Evolutionary conservation across 2,888 invertebrate species (phyloP).

Genomic region (Idaea aversata): DNA sequence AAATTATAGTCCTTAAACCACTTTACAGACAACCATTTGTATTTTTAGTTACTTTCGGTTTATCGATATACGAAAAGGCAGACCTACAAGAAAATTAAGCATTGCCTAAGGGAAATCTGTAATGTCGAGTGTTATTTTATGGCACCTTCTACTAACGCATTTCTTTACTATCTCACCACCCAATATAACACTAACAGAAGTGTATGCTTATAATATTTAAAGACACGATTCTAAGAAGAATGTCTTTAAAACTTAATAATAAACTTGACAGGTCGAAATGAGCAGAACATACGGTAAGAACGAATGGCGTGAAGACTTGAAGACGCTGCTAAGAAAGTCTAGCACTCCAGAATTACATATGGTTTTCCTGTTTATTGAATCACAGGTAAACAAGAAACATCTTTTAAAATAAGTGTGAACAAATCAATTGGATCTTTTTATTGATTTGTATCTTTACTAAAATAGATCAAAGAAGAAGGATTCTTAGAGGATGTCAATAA

Average conservation of each 20-base stretch:
- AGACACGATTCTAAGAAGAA: neutral
- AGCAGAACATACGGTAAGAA: slow-evolving; percentile 89
- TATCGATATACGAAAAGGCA: too few relatives aligned
- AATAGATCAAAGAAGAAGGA: slow-evolving; percentile 93
- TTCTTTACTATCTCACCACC: too few relatives aligned
- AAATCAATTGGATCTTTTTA: neutral
- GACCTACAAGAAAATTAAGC: too few relatives aligned
- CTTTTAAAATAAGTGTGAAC: neutral
- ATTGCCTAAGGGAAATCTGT: too few relatives aligned
- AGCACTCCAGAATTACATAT: slow-evolving; percentile 92
- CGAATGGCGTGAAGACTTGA: slow-evolving; percentile 97
- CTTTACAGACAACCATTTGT: too few relatives aligned
- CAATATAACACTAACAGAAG: too few relatives aligned
- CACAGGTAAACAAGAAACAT: slow-evolving; percentile 81
- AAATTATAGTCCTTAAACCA: too few relatives aligned
- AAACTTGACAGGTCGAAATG: slow-evolving; percentile 88
- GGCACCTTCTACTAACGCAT: too few relatives aligned
- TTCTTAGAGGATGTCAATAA: slow-evolving; percentile 97
- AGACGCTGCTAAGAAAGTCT: slow-evolving; percentile 88
- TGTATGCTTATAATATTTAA: too few relatives aligned
- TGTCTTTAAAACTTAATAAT: neutral
- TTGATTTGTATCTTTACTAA: slow-evolving; percentile 4
- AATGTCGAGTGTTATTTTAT: too few relatives aligned
- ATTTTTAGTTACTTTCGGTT: too few relatives aligned
- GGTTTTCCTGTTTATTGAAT: slow-evolving; percentile 94